Percentiles rank a stretch among this genome's conserved stretches.
phyloP scores from a whole-genome alignment of 2,113 vertebrate genomes.

The Ariopsis seemanni region DNA sequence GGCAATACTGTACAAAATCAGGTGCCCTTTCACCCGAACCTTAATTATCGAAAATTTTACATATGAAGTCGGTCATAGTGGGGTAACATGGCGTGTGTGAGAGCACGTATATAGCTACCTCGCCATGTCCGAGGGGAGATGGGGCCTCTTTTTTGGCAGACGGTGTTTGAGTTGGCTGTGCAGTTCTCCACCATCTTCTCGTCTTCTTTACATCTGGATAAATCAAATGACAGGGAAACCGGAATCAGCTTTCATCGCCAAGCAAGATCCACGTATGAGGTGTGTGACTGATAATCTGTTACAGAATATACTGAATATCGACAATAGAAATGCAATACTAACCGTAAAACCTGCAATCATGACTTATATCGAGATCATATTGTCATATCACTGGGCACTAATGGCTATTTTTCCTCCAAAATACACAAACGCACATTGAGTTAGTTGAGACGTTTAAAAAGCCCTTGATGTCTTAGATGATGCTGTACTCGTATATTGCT shows the following conservation, averaged over 20 bases:
- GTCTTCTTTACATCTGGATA: slow-evolving; percentile 64
- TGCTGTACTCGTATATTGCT: background rate
- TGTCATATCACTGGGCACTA: too few species aligned
- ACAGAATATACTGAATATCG: background rate
- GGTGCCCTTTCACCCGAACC: background rate
- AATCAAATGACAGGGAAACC: background rate
- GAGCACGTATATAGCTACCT: slow-evolving; percentile 11
- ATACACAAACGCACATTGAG: too few species aligned
- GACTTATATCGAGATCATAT: too few species aligned
- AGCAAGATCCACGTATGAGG: background rate
- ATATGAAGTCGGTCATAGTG: background rate
- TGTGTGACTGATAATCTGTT: background rate
- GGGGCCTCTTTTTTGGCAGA: slow-evolving; percentile 27
- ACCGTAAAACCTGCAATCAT: too few species aligned
- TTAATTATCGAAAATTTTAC: background rate
- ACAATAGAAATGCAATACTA: background rate
- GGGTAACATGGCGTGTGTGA: background rate
- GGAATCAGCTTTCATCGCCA: background rate
- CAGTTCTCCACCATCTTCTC: slow-evolving; percentile 66
- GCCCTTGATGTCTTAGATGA: background rate
- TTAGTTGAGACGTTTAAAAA: background rate
- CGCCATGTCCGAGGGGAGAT: slow-evolving; percentile 32
- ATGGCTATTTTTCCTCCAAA: too few species aligned
- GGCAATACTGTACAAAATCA: background rate
- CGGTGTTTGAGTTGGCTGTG: slow-evolving; percentile 37